Conservation (phyloP, 2,113 vertebrate genomes). For the Macrotis lagotis region DNA sequence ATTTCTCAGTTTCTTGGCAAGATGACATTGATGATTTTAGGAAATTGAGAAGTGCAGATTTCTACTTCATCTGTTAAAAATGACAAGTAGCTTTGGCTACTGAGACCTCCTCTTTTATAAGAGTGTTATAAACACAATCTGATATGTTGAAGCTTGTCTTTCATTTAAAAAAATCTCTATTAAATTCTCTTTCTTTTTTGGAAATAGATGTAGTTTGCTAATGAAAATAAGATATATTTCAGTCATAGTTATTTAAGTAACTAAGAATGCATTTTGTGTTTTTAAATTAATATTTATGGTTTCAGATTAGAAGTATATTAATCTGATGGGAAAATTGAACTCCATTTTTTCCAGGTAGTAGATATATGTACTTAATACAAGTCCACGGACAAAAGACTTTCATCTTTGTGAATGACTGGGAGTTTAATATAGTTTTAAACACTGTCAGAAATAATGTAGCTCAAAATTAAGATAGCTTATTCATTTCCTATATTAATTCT, state of each 20-base stretch:
- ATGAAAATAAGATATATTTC: neutral
- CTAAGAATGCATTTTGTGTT: constrained; percentile 2
- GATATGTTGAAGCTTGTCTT: constrained; percentile 19
- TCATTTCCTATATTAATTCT: constrained; percentile 51
- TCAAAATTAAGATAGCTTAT: constrained; percentile 14
- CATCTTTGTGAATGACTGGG: neutral
- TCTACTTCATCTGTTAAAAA: neutral
- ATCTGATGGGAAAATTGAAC: constrained; percentile 38
- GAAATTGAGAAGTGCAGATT: neutral
- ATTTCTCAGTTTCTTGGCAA: neutral
- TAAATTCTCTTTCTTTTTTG: neutral
- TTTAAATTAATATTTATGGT: constrained; percentile 19
- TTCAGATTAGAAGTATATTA: neutral
- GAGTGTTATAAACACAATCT: neutral
- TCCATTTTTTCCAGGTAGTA: constrained; percentile 40
- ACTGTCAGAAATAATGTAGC: neutral
- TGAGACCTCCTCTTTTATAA: constrained; percentile 30
- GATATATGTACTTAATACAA: neutral
- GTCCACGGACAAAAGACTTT: neutral
- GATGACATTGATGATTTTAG: neutral
- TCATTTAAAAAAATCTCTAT: neutral
- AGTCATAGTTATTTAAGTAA: neutral
- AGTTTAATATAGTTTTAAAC: constrained; percentile 14
- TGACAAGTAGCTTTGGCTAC: neutral
- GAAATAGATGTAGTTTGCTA: neutral